These are phyloP conservation scores for Hoplodrina blanda DNA, from an alignment of 2,888 invertebrate genomes.

Conservation along the genomic window DNA sequence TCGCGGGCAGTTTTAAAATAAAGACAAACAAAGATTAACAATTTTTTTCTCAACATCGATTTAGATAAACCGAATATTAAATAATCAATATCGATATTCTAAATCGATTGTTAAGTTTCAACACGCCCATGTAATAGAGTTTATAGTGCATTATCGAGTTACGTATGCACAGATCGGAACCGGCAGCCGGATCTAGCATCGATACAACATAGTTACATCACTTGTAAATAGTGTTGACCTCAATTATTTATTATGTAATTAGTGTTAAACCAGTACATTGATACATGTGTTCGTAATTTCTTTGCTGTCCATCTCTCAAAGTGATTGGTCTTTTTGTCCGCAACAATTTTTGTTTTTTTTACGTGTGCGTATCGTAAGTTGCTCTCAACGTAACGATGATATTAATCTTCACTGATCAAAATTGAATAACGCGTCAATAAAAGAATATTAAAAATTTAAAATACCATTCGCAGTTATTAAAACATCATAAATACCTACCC, in stretches of 20 bases:
- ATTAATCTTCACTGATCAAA: slow-evolving; percentile 11
- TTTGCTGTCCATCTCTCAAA: slow-evolving; percentile 44
- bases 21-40: too few relatives aligned
- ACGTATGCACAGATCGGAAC: slow-evolving; percentile 72
- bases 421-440: not conserved
- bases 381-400: not conserved
- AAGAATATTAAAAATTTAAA: not conserved
- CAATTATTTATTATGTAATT: slow-evolving; percentile 73
- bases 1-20: not conserved
- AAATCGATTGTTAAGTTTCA: slow-evolving; percentile 49
- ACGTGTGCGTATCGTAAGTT: slow-evolving; percentile 2
- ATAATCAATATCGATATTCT: slow-evolving; percentile 50
- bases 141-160: slow-evolving; percentile 58
- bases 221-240: slow-evolving; percentile 72
- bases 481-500: too few relatives aligned
- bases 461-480: not conserved
- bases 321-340: slow-evolving; percentile 44
- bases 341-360: not conserved
- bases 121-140: slow-evolving; percentile 55
- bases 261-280: slow-evolving; percentile 64
- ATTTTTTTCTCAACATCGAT: not conserved
- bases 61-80: slow-evolving; percentile 33
- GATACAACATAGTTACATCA: slow-evolving; percentile 72
- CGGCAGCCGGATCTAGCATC: slow-evolving; percentile 76
- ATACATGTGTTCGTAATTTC: slow-evolving; percentile 55